Evolutionary conservation across 2,797 vertebrate species (phyloP), one percentile per base, ranked within the genome.

Genomic region (Acestrorhynchus altus): DNA sequence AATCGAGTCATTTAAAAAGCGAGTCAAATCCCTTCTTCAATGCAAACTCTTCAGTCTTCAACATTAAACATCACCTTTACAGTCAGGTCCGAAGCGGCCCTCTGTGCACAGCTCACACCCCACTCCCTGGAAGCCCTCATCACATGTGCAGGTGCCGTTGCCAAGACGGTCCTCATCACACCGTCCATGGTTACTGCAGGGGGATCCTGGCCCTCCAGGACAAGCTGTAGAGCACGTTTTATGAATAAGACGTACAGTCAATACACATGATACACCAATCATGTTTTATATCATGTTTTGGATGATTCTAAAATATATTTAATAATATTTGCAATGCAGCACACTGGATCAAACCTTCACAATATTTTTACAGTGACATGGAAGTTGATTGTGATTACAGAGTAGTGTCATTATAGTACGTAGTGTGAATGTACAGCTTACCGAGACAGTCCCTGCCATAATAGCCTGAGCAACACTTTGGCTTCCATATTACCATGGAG

Each of bases 391-490:
- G n/a, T n/a, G n/a, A n/a, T n/a, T n/a, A n/a, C n/a, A n/a, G n/a
- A n/a, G n/a, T n/a, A n/a, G n/a, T n/a, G n/a, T n/a, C n/a, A n/a
- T n/a, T n/a, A n/a, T n/a, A n/a, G n/a, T n/a, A n/a, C n/a, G n/a
- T n/a, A n/a, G n/a, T n/a, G n/a, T n/a, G n/a, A 1, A 22, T 12
- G 13, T 7, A 0, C 0, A 16, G 73, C 92, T 90, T 90, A 98
- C 98, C 95, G 84, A 95, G 92, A 84, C 98, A 99, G 85, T 96
- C 93, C 4, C 91, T 92, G 68, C 96, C 96, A 0, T 94, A 95
- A 91, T 95, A 98, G 70, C 96, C 95, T 44, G 74, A 87, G 69
- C 98, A 99, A 86, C 98, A 99, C 69, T 84, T 95, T 8, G 94
- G 78, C 0, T 91, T 42, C 88, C 92, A 95, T 72, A 95, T 51